These are phyloP conservation scores for Prorops nasuta DNA, from an alignment of 1,140 invertebrate species.

Conservation along the genomic window DNA sequence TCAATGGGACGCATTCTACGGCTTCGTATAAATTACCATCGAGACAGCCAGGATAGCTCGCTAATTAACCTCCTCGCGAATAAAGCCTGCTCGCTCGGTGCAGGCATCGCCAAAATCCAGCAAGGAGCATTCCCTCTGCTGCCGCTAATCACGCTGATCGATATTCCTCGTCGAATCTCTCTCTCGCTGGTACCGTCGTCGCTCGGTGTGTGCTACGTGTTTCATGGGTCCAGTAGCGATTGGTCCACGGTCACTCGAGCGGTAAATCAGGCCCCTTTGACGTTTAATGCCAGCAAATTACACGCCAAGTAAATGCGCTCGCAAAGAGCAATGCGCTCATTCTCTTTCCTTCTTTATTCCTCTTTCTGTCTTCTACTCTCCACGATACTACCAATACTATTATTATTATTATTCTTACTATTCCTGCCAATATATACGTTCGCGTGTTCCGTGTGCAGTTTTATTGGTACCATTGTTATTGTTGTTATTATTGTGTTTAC, in stretches of 20 bases:
- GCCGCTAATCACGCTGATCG: not conserved
- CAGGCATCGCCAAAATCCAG: slow-evolving; percentile 7
- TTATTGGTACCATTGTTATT: no score
- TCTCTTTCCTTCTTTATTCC: not conserved
- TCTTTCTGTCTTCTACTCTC: not conserved
- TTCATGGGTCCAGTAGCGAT: slow-evolving; percentile 46
- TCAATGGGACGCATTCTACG: slow-evolving; percentile 31
- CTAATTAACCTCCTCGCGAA: slow-evolving; percentile 46
- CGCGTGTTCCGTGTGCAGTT: no score
- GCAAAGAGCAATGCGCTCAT: slow-evolving; percentile 17
- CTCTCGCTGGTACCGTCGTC: slow-evolving; percentile 8
- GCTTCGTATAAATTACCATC: slow-evolving; percentile 41
- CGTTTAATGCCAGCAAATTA: slow-evolving; percentile 55
- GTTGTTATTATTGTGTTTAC: no score
- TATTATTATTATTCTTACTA: no score
- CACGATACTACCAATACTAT: no score
- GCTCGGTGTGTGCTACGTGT: slow-evolving; percentile 36
- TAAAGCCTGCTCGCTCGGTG: slow-evolving; percentile 29
- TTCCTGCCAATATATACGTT: no score
- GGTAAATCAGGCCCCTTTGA: slow-evolving; percentile 53
- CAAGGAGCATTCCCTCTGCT: not conserved
- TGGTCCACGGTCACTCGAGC: slow-evolving; percentile 44
- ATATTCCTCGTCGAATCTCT: slow-evolving; percentile 15
- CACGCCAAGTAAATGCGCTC: slow-evolving; percentile 51
- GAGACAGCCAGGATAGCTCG: slow-evolving; percentile 39